Base-by-base conservation (phyloP, 1,140 invertebrate genomes). In the Drosophila varians region DNA sequence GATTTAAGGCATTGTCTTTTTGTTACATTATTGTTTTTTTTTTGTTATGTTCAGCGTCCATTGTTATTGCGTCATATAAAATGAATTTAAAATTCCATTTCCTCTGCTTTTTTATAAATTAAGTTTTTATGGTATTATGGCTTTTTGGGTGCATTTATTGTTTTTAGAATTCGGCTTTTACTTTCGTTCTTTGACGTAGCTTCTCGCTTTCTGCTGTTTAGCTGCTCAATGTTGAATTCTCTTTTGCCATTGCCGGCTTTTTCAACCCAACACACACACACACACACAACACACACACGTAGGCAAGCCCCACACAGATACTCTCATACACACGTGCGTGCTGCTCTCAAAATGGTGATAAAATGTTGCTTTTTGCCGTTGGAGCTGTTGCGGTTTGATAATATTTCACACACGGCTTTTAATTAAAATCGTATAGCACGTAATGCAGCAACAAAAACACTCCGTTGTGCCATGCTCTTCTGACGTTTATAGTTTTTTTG, bases 191-290 rank as follows among this genome's bases (percentile, higher is more conserved):
- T 38, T 64, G 57, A 58, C 36, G 31, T 74, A 56, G 53, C 46
- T 54, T 74, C 6, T 48, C 66, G 58, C 26, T 43, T 53, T 64
- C 71, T 73, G 76, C 69, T 69, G 34, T 65, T 65, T 55, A 36
- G 62, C 56, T 84, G 62, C 72, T 58, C 58, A 65, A 60, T 60
- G 55, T 25, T 66, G 64, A 66, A 68, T 52, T 56, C 55, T 72
- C 73, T 80, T 70, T 60, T 46, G 69, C 42, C 78, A 70, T 77
- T 86, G 80, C 80, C 80, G 80, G 80, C 80, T 86, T 86, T 75
- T 86, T 84, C 52, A 26, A 86, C 80, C 58, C 80, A 86, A 70
- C 54, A 78, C 43, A 72, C 48, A 62, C 2, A 45, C 8, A 14
- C 11, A 14, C 36, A 21, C 21, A 21, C 21, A 21, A 21, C 11